Evolutionary conservation across 2,797 vertebrate genomes (phyloP), one percentile per base, ranked within the genome.

Genomic region (Sorex maritimensis): DNA sequence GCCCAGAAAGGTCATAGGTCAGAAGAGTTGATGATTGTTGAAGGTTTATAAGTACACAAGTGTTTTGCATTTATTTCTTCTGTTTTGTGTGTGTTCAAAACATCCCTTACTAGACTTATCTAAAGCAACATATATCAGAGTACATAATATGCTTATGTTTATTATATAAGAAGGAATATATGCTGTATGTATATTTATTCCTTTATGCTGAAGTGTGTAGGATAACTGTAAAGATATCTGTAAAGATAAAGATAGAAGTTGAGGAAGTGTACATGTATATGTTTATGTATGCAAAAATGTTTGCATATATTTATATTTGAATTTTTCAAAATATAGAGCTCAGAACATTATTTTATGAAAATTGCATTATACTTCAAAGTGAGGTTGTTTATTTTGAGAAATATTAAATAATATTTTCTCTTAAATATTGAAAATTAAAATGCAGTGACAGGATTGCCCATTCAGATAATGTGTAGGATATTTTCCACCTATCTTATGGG

Each of bases 351-450:
- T 83, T 52, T 94, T 87, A 26, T 67, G 30, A 55, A 75, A 81
- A 41, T 6, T 86, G 61, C 6, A 19, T 65, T 30, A 58, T 82
- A 49, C 38, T 77, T 78, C 30, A 49, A 86, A 23, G 38, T 73
- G 17, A 21, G 24, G 65, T 49, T 68, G n/a, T 83, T 46, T 73
- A 72, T 34, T 55, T n/a, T 88, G 15, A 9, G 17, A 52, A 77
- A 83, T 34, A 83, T 49, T 87, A n/a, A 34, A 38, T 46, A 79
- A 6, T 24, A 19, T 71, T 77, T 74, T 15, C 8, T 23, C 61
- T 84, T 74, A 58, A 83, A 88, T 55, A 14, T 5, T 55, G 14
- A 55, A 94, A 74, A 83, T 21, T 26, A n/a, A 49, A 84, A 88
- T 80, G 24, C 58, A 52, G 2, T 68, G 73, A 80, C 61, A 74